Evolutionary conservation across 2,888 invertebrate species (phyloP).

Genomic region (Vesta saturnalis): DNA sequence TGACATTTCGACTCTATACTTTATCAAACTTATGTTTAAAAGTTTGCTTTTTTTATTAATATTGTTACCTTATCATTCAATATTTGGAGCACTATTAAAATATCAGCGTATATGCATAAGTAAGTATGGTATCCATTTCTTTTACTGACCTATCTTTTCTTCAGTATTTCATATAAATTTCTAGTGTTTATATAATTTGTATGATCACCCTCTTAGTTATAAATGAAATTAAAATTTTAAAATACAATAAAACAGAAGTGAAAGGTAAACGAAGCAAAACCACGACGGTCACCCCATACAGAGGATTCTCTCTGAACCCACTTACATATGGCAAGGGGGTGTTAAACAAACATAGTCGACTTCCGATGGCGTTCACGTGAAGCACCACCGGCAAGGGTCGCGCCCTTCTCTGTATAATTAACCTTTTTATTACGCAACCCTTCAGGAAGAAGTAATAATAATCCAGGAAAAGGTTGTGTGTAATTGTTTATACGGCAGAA

Average conservation of each 20-base stretch:
- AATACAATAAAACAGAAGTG: slow-evolving; percentile 31
- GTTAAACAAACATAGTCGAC: slow-evolving; percentile 47
- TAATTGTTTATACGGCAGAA: slow-evolving; percentile 55
- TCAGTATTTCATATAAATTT: no score
- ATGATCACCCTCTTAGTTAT: slow-evolving; percentile 22
- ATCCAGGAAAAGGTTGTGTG: slow-evolving; percentile 49
- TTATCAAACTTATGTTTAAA: no score
- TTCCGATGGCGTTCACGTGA: slow-evolving; percentile 45
- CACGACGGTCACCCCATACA: slow-evolving; percentile 33
- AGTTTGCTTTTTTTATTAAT: no score
- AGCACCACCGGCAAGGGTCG: slow-evolving; percentile 48
- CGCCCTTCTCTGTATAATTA: slow-evolving; percentile 56
- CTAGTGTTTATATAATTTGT: slow-evolving; percentile 13
- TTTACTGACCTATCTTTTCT: no score
- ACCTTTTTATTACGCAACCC: slow-evolving; percentile 58
- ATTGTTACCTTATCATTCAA: no score
- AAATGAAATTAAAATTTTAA: slow-evolving; percentile 33
- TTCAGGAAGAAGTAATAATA: slow-evolving; percentile 58
- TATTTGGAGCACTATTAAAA: no score
- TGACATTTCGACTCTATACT: no score
- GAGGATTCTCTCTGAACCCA: slow-evolving; percentile 31
- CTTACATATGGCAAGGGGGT: slow-evolving; percentile 44
- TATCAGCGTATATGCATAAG: no score
- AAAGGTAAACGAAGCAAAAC: slow-evolving; percentile 37
- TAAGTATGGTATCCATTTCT: no score